Evolutionary conservation across 2,113 vertebrate species (phyloP).

Genomic region (Neogobius melanostomus): DNA sequence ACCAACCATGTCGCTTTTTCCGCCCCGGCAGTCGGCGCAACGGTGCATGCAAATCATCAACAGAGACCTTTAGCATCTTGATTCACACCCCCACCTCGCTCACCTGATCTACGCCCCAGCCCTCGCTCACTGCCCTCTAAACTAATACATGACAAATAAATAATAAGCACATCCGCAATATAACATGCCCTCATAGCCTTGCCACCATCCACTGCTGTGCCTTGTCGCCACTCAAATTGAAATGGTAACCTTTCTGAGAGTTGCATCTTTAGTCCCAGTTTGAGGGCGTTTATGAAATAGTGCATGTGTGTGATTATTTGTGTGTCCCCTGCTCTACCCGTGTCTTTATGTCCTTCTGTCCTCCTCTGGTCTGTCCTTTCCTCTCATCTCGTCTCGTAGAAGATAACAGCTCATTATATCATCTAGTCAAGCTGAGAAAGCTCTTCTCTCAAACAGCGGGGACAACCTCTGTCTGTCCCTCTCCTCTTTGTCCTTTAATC

Average conservation of each 20-base stretch:
- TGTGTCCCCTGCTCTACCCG: conserved; percentile 18
- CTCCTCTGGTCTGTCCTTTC: conserved; percentile 58
- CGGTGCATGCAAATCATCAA: conserved; percentile 80
- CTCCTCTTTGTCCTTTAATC: conserved; percentile 69
- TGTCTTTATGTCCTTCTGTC: conserved; percentile 35
- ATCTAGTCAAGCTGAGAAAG: conserved; percentile 70
- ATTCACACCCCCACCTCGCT: conserved; percentile 47
- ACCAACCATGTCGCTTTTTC: conserved; percentile 75
- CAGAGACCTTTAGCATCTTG: conserved; percentile 75
- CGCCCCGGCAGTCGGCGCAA: conserved; percentile 66
- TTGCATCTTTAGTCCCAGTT: conserved; percentile 72
- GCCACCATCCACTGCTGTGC: conserved; percentile 39
- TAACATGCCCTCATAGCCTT: conserved; percentile 36
- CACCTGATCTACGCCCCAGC: conserved; percentile 30
- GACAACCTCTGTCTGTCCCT: conserved; percentile 56
- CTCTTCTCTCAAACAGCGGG: conserved; percentile 60
- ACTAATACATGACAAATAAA: conserved; percentile 65
- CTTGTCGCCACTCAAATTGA: conserved; percentile 53
- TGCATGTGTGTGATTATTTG: conserved; percentile 40
- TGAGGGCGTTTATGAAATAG: conserved; percentile 33
- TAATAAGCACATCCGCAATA: conserved; percentile 45
- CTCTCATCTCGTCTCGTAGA: conserved; percentile 62
- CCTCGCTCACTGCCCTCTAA: conserved; percentile 22
- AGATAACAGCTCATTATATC: conserved; percentile 70
- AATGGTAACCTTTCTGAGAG: conserved; percentile 75